Base-by-base conservation (phyloP, 2,797 vertebrate genomes). In the Pogonophryne albipinna region DNA sequence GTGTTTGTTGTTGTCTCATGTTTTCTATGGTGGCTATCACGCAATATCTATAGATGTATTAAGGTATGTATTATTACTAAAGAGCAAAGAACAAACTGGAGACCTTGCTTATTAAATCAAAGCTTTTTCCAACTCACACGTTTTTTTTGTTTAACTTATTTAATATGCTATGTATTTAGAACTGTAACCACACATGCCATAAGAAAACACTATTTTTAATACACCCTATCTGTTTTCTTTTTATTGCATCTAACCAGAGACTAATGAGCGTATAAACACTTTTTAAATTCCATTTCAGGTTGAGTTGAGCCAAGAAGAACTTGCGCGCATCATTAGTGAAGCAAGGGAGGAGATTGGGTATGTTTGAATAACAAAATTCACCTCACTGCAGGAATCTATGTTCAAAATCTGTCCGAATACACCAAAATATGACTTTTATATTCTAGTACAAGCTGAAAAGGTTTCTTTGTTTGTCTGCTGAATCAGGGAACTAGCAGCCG, bases 241-340 rank as follows among this genome's bases (percentile, higher is more conserved):
- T 34, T 45, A 6, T 2, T 20, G 17, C 10, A 2, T 62, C 15
- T 47, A 3, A 11, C 50, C 10, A 62, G 0, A 52, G 20, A 23
- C 16, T 10, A 23, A 49, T 34, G 4, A 61, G 42, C 17, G 13
- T 10, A n/a, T 53, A 1, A 10, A 56, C 14, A 1, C 42, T 46
- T 50, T 20, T 46, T 44, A 2, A 34, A 56, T 55, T 38, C 31
- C 4, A 31, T 49, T 45, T 59, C 78, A 96, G 95, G 95, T 96
- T 46, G 94, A 96, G 68, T 59, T 96, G 76, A 96, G 89, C 66
- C 93, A 94, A 85, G 95, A 96, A 27, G 95, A 96, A 82, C 87
- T 96, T 3, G 92, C 94, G 47, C 93, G 94, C 41, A 95, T 96
- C 70, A 95, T 96, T 41, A 68, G 84, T 15, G 95, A 96, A 63